These are phyloP conservation scores for Ormyrus labotus DNA, from an alignment of 2,888 invertebrate species.

Conservation along the genomic window DNA sequence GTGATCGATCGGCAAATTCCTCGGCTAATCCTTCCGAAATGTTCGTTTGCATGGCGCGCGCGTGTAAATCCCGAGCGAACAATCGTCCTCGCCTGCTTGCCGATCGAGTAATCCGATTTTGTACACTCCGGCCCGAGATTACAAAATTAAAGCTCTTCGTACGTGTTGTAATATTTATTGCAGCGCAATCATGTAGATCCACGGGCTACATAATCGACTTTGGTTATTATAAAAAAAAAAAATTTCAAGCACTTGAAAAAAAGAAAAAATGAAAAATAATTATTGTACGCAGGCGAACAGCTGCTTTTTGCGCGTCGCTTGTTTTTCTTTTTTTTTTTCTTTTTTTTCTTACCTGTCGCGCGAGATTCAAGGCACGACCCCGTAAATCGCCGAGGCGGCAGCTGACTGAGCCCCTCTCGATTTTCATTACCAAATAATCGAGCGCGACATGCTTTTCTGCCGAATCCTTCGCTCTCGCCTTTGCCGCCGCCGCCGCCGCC, in stretches of 20 bases:
- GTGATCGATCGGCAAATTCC: slow-evolving; percentile 25
- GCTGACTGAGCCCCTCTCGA: neutral
- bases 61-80: slow-evolving; percentile 28
- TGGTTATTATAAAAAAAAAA: no score
- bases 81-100: slow-evolving; percentile 12
- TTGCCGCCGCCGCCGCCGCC: neutral
- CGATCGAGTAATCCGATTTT: slow-evolving; percentile 25
- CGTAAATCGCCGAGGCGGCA: slow-evolving; percentile 3
- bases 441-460: slow-evolving; percentile 5
- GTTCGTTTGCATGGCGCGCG: slow-evolving; percentile 15
- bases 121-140: neutral
- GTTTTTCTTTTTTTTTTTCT: no score
- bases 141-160: no score
- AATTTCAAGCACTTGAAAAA: no score
- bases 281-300: no score
- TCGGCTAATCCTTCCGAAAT: slow-evolving; percentile 3
- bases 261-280: no score
- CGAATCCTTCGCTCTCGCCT: neutral
- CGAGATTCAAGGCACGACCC: neutral
- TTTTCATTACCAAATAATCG: slow-evolving; percentile 41
- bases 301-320: no score
- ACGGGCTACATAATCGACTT: no score
- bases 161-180: no score
- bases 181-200: no score
- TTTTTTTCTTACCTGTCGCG: no score